Conservation (phyloP, 2,113 vertebrate genomes). For the Stomatorhinus ivindoensis region DNA sequence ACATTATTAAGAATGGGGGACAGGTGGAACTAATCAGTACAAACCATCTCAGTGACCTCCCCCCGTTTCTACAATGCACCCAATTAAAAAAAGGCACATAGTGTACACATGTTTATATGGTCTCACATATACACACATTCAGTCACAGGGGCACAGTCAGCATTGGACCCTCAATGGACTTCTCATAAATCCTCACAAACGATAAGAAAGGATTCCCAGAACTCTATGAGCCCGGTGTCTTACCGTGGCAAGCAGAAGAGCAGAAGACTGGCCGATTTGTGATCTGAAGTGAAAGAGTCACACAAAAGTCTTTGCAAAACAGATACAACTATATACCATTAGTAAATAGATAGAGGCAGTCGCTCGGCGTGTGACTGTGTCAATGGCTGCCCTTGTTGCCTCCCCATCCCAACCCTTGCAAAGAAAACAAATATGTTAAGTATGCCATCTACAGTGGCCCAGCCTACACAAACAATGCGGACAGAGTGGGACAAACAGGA, state of each 20-base stretch:
- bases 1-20: not conserved
- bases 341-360: conserved; percentile 47
- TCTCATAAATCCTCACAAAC: conserved; percentile 41
- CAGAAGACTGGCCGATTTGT: conserved; percentile 44
- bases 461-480: conserved; percentile 22
- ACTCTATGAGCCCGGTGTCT: conserved; percentile 45
- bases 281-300: conserved; percentile 41
- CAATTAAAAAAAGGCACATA: conserved; percentile 20
- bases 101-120: conserved; percentile 16
- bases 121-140: conserved; percentile 25
- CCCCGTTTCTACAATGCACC: conserved; percentile 7
- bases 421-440: conserved; percentile 55
- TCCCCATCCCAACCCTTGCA: conserved; percentile 50
- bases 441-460: conserved; percentile 44
- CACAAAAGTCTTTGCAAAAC: conserved; percentile 33
- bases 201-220: conserved; percentile 38
- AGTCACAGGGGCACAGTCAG: not conserved
- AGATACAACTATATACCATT: conserved; percentile 51
- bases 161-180: not conserved
- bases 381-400: conserved; percentile 57
- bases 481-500: not conserved
- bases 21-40: not conserved
- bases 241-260: conserved; percentile 40
- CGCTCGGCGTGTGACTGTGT: conserved; percentile 53
- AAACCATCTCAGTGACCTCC: conserved; percentile 28